Evolutionary conservation across 2,797 vertebrate species (phyloP), one percentile per base, ranked within the genome.

Genomic region (Luscinia megarhynchos): DNA sequence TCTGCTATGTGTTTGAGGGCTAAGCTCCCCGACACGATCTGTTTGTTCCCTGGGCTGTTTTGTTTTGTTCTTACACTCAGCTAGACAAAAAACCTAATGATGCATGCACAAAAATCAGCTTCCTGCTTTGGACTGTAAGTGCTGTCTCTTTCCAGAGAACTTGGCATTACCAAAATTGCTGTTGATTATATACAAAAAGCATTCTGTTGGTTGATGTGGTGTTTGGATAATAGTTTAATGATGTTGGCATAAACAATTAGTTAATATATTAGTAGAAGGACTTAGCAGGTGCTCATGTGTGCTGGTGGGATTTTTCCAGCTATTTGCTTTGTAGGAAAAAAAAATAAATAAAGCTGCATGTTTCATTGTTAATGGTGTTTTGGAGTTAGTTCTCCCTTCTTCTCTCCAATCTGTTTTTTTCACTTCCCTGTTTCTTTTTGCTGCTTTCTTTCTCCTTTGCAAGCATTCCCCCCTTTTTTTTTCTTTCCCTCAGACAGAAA

Each of bases 401-500:
- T 81, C 32, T 79, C 34, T 87, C 32, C 29, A 18, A 34, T 76
- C 64, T n/a, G 6, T 78, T 90, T 92, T 68, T 64, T 48, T 93
- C 22, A 53, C 41, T 93, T 54, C 40, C 16, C 15, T 48, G 5
- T 72, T 81, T 81, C 29, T 83, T 29, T 84, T 77, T 67, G 54
- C 69, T 50, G 54, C 59, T 90, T 87, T 40, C 54, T 83, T 67
- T 84, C 77, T 73, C 68, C 90, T 82, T 76, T 73, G 30, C 68
- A 83, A 66, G 55, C 73, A 62, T 77, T 19, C 26, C 23, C 19
- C 18, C 3, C 8, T 68, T 59, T 75, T 53, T 93, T 93, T 84
- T 80, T n/a, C 75, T 84, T 84, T 89, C 68, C 70, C 69, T 89
- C 90, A 84, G 84, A 97, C 95, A 95, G 95, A 97, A 98, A 97